Base-by-base conservation (phyloP, 2,797 vertebrate genomes). In the Hippoglossus hippoglossus region DNA sequence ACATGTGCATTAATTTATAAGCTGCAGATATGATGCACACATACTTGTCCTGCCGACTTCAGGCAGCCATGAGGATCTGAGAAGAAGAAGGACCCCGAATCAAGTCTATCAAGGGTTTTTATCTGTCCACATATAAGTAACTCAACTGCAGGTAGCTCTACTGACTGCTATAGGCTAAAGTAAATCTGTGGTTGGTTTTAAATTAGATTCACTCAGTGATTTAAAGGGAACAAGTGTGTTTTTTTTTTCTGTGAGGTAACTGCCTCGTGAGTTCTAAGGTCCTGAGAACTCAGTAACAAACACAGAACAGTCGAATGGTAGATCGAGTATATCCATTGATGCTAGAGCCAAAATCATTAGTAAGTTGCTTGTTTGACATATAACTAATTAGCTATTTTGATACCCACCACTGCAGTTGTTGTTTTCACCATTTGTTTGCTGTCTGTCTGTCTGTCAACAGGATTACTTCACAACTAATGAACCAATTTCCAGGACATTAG, bases 101-200 rank as follows among this genome's bases (percentile, higher is more conserved):
- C 16, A 79, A 31, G 47, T 6, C 28, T 31, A 31, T 25, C 63
- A 63, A 56, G 13, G 53, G 52, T 46, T 73, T 63, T 44, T 24
- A 21, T 54, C 19, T 26, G 8, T 36, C 21, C 47, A 5, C 25
- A 24, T 60, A 44, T 61, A 47, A 77, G 73, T 66, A 54, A 71
- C 25, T 56, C 22, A 57, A 52, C 52, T 50, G 67, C 47, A 72
- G 73, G 54, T 72, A 55, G 41, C 26, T 69, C 39, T 4, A 11
- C 51, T 62, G 34, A 39, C 63, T 15, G 28, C 55, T 75, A 25
- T 9, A 39, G 50, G 62, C 39, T 61, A 56, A 66, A 41, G 28
- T 19, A n/a, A 68, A 83, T 41, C 57, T 56, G 60, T 74, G 22
- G 59, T 22, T 70, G 63, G 25, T 66, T 75, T 83, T 81, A 25